These are phyloP conservation scores for Zosterops hypoxanthus DNA, from an alignment of 2,113 vertebrate genomes.

Conservation along the genomic window DNA sequence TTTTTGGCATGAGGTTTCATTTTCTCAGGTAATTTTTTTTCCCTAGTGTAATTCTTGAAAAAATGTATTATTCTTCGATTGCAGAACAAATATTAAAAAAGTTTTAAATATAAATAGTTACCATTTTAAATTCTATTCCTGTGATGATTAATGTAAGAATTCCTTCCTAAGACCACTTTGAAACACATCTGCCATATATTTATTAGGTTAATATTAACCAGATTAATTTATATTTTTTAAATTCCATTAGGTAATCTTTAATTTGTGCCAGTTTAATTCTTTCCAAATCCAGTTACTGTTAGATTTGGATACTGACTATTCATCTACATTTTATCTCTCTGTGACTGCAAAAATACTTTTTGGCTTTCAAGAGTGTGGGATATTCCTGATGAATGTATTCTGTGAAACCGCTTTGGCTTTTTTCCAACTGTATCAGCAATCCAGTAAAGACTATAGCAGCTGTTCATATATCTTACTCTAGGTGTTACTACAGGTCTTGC, in stretches of 20 bases:
- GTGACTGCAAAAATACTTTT: neutral
- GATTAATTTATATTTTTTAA: neutral
- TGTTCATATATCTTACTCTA: neutral
- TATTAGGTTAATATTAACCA: neutral
- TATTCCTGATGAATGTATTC: neutral
- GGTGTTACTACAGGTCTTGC: neutral
- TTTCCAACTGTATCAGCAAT: neutral
- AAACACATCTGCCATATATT: neutral
- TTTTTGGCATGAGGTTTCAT: neutral
- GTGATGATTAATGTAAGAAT: neutral
- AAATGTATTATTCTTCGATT: neutral
- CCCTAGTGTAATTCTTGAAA: neutral
- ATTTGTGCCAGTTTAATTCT: neutral
- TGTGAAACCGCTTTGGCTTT: neutral
- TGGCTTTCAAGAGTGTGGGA: neutral
- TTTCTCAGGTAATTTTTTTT: neutral
- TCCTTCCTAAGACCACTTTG: neutral
- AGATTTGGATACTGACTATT: neutral
- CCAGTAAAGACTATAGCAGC: neutral
- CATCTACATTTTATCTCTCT: neutral
- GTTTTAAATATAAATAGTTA: neutral
- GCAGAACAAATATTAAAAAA: neutral
- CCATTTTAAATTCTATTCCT: neutral
- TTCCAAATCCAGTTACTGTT: neutral
- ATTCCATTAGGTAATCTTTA: neutral